Conservation (phyloP, 2,888 invertebrate genomes). For the Tinea trinotella region DNA sequence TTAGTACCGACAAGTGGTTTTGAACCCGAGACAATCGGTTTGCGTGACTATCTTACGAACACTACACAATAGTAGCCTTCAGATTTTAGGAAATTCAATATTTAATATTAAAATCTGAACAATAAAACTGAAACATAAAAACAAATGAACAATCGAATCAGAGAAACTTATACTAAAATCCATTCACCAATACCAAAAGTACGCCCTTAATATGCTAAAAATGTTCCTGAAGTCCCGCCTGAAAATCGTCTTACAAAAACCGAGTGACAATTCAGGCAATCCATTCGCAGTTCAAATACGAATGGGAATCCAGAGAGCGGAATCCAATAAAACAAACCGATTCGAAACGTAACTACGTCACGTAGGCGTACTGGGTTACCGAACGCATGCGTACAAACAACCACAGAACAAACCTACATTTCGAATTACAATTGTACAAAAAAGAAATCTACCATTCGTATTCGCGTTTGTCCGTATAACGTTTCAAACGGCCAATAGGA, state of each 20-base stretch:
- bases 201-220: neutral
- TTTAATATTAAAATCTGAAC: no score
- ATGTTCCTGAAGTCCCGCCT: neutral
- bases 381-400: conserved; percentile 56
- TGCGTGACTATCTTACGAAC: no score
- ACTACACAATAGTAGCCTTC: no score
- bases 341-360: conserved; percentile 67
- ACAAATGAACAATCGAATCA: no score
- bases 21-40: no score
- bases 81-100: no score
- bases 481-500: conserved; percentile 50
- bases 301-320: conserved; percentile 54
- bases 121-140: no score
- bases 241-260: neutral
- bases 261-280: neutral
- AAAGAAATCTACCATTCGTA: conserved; percentile 67
- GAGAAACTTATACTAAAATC: no score
- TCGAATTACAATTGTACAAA: conserved; percentile 70
- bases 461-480: conserved; percentile 68
- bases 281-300: conserved; percentile 53
- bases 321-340: conserved; percentile 61
- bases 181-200: no score
- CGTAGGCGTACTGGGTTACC: conserved; percentile 52
- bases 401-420: conserved; percentile 64
- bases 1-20: no score